Base-by-base conservation (phyloP, 2,797 vertebrate species). In the Chelidonichthys spinosus region DNA sequence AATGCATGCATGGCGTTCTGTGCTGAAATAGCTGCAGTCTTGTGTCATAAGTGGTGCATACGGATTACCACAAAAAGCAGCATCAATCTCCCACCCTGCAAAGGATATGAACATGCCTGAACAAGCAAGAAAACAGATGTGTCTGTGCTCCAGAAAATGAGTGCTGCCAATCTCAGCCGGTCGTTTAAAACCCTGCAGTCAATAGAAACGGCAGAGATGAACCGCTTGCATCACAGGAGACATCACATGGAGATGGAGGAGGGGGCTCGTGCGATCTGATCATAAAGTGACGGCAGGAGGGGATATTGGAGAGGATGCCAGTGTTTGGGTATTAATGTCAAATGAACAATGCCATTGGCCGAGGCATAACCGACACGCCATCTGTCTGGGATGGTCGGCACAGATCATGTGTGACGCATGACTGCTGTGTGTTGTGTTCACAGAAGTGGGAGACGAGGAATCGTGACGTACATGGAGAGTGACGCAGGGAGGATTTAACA, bases 301-400 rank as follows among this genome's bases (percentile, higher is more conserved):
- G 75, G 75, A 83, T 76, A 72, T 82, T 87, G 60, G 25, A 76
- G 75, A 74, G 76, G 74, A 85, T 69, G 84, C 68, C 78, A 78
- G 79, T 89, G 86, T 92, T 86, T 88, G 85, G 82, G 87, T 91
- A 83, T 93, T 89, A 90, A 46, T 87, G 85, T 92, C 87, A 93
- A 91, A 87, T 86, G 90, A 93, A 91, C 92, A 94, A 93, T 93
- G 86, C 75, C 78, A 83, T 83, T 89, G 88, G 87, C 65, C 15
- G 65, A 65, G 60, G 80, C 72, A 85, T 66, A 87, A 88, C 86
- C 14, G 13, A 59, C 61, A 50, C 74, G 81, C 91, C 91, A 90
- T 94, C 91, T 93, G 90, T 87, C 81, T 33, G 66, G 60, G 73
- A 47, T 11, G 73, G 68, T 81, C 76, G 44, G 54, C 35, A 15